These are phyloP conservation scores for Porites divaricata DNA, from an alignment of 92 coral and sea anemone species.

Conservation along the genomic window DNA sequence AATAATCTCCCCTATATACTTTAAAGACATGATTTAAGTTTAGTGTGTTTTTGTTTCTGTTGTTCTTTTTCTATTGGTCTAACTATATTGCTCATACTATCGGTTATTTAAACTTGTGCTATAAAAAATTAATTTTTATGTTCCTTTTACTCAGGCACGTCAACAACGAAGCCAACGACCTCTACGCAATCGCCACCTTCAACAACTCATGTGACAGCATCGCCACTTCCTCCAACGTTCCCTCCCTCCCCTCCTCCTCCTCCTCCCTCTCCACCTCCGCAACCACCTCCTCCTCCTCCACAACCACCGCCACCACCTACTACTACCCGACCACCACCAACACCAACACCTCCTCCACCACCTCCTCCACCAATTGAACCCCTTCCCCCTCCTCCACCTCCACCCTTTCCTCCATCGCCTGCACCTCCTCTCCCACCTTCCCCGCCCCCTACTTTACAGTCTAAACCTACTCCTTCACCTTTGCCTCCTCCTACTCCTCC, in stretches of 20 bases:
- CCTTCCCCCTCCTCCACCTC: conserved; percentile 23
- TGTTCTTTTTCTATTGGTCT: not conserved
- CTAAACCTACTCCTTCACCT: not conserved
- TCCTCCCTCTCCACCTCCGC: not conserved
- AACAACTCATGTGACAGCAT: not conserved
- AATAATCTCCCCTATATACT: too few relatives aligned
- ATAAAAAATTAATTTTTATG: not conserved
- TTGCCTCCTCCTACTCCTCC: not conserved
- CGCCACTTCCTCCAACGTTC: not conserved
- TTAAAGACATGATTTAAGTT: too few relatives aligned
- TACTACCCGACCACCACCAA: conserved; percentile 2
- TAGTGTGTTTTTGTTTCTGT: not conserved
- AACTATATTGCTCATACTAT: not conserved
- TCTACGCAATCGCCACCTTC: not conserved
- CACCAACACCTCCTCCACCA: not conserved
- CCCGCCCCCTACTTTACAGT: conserved; percentile 6
- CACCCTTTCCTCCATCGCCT: conserved; percentile 21
- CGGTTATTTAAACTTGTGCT: not conserved
- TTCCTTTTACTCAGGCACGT: not conserved
- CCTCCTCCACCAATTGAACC: not conserved
- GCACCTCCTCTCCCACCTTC: not conserved
- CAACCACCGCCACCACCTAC: conserved; percentile 6
- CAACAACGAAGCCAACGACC: conserved; percentile 31
- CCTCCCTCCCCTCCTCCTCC: not conserved
- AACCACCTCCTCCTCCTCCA: not conserved